Conservation (phyloP, 2,113 vertebrate species). For the Ceuthmochares aereus region DNA sequence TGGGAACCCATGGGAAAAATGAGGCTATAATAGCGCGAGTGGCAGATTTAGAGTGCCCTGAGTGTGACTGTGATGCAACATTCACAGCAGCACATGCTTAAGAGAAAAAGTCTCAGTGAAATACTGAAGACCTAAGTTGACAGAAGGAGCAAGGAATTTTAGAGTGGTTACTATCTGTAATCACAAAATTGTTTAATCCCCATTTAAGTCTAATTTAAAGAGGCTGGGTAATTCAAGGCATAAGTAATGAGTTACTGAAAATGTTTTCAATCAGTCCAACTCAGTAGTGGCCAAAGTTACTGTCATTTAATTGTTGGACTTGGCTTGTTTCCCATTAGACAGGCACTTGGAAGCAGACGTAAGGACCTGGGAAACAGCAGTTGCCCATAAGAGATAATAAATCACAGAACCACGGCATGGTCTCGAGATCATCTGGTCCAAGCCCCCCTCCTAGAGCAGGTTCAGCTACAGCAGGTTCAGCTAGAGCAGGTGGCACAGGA, state of each 20-base stretch:
- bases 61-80: background rate
- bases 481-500: no score
- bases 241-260: background rate
- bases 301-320: background rate
- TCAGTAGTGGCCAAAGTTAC: background rate
- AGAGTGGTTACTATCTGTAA: background rate
- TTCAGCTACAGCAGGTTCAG: no score
- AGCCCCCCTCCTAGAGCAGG: no score
- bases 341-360: rapidly evolving
- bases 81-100: background rate
- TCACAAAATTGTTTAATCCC: background rate
- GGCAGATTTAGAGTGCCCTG: background rate
- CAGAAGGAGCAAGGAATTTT: background rate
- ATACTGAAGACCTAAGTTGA: background rate
- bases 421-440: no score
- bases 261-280: background rate
- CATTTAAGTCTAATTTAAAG: background rate
- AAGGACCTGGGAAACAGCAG: background rate
- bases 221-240: background rate
- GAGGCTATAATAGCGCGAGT: background rate
- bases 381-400: background rate
- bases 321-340: background rate
- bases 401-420: no score
- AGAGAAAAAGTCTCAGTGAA: background rate
- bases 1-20: background rate